Evolutionary conservation across 2,888 invertebrate genomes (phyloP), one percentile per base, ranked within the genome.

Genomic region (Microctonus aethiopoides): DNA sequence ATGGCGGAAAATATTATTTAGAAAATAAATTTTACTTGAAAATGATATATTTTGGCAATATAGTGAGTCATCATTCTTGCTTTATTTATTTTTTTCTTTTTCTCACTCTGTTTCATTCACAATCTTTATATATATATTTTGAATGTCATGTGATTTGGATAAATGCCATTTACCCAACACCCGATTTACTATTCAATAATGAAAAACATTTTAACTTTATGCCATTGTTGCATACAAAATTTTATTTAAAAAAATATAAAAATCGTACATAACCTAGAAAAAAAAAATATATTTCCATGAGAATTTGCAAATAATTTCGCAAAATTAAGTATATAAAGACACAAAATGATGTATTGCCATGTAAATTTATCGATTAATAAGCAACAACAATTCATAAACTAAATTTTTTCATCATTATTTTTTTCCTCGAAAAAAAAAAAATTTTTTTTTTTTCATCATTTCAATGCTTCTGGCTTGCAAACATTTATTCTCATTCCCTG

Each of bases 141-240:
- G n/a, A 67, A 24, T 70, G 76, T 80, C 78, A 78, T 80, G 77
- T 78, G 77, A 78, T 77, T 79, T 80, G 79, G 79, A 79, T 70
- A 73, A 66, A 64, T 77, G 79, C 79, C 79, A 80, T 78, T 16
- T 46, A 46, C 74, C 66, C 75, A 76, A 77, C 77, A 78, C 74
- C 72, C 75, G 75, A 56, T 26, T 39, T 26, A 56, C 26, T 32
- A 36, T 65, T 41, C 54, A n/a, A 63, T 51, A 63, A 63, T 56
- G 56, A 46, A 56, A 56, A 65, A 41, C 65, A 65, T 65, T 65
- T 56, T 22, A 34, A 56, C 36, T 39, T 65, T 64, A 26, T 56
- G 39, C 65, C 65, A 54, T 39, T 56, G 56, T 26, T 52, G 64
- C 52, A 54, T 46, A 16, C 16, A n/a, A 7, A 10, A n/a, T 32